Conservation (phyloP, 2,113 vertebrate species). For the Aythya baeri region DNA sequence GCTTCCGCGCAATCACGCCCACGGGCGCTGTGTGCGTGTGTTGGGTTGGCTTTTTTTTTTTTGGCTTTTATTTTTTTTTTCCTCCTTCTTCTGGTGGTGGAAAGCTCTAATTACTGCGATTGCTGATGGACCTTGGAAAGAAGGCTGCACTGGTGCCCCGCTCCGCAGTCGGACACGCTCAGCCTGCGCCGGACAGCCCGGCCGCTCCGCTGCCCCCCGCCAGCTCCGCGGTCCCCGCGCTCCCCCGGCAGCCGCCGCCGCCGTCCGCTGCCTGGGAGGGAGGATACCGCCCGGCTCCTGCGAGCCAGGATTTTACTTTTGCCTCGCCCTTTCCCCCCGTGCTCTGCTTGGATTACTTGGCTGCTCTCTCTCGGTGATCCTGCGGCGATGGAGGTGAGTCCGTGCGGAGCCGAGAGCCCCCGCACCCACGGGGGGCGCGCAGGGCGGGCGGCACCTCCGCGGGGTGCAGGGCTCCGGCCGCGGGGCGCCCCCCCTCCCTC, state of each 20-base stretch:
- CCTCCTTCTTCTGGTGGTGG: slow-evolving; percentile 68
- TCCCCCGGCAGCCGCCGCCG: not conserved
- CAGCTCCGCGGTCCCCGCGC: not conserved
- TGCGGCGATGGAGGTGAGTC: slow-evolving; percentile 75
- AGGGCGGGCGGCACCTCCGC: not conserved
- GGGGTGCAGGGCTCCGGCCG: not conserved
- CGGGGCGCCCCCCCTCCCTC: not conserved
- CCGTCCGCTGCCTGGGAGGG: not conserved
- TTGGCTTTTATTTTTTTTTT: not conserved
- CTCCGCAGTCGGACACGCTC: slow-evolving; percentile 69
- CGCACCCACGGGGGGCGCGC: too few relatives aligned
- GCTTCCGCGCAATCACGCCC: slow-evolving; percentile 82
- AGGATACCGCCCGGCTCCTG: slow-evolving; percentile 31
- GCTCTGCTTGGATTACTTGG: slow-evolving; percentile 74
- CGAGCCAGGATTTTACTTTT: slow-evolving; percentile 30
- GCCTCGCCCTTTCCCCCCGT: slow-evolving; percentile 27
- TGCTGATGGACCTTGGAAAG: slow-evolving; percentile 82
- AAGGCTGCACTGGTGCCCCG: slow-evolving; percentile 62
- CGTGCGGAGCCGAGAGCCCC: too few relatives aligned
- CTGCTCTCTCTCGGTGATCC: slow-evolving; percentile 56
- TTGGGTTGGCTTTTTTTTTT: slow-evolving; percentile 37
- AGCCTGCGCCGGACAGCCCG: not conserved
- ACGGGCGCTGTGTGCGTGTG: slow-evolving; percentile 67
- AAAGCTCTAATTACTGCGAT: slow-evolving; percentile 78
- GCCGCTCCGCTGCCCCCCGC: not conserved